Base-by-base conservation (phyloP, 2,797 vertebrate species). In the Sebastes umbrosus region DNA sequence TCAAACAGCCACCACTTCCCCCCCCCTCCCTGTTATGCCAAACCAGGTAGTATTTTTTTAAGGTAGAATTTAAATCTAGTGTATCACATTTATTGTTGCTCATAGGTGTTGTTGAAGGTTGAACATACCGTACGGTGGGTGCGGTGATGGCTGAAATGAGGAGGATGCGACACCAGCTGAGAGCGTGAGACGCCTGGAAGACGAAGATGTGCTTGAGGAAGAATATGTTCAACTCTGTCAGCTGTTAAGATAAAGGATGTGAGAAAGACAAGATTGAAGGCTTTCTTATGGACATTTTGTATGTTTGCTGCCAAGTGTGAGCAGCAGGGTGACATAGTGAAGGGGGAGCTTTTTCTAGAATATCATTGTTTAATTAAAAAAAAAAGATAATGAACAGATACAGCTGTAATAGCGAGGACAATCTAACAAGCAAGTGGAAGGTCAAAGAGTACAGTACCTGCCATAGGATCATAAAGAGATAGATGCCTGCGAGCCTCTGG, bases 191-290 rank as follows among this genome's bases (percentile, higher is more conserved):
- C 43, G 97, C 97, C 94, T 97, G 97, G 94, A 99, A 99, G 84
- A 99, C 94, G 93, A 99, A 99, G 89, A 99, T 98, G 88, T 99
- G 98, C 88, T 99, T 99, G 92, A 99, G 93, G 96, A 99, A 99
- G 96, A 99, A 99, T 0, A 97, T 98, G 93, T 99, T 99, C 91
- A 99, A 89, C 92, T 99, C 98, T 0, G 98, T 98, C 84, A 99
- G 93, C 98, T 99, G 85, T 66, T 24, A 39, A 65, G n/a, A 86
- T n/a, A 32, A 69, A 79, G 1, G 2, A 62, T 8, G 13, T 1
- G 16, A 59, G 8, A 59, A 4, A 55, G 22, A 65, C 4, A 54
- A 43, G 9, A 78, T 64, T 22, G 31, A 60, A 58, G 1, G 4
- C 36, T 43, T 63, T 25, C 6, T 43, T 8, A 5, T 18, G 22